Base-by-base conservation (phyloP, 92 coral and sea anemone genomes). In the Plumapathes pennacea region DNA sequence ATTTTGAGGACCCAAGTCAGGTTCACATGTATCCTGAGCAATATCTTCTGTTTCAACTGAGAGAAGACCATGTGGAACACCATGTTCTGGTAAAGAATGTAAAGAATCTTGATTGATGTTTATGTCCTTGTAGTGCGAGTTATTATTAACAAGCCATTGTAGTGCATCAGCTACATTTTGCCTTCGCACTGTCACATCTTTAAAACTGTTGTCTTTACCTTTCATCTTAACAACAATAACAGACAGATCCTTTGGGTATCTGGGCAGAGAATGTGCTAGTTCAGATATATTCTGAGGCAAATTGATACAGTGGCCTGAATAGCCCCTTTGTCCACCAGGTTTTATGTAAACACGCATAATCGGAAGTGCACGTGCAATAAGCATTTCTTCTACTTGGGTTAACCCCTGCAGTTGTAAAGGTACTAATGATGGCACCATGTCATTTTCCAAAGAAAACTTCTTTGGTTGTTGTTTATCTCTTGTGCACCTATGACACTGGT, bases 311-410 rank as follows among this genome's bases (percentile, higher is more conserved):
- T 81, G 78, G 17, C 76, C 87, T 46, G 87, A 80, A 47, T 80
- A 80, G 32, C 85, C 86, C 17, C 80, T 55, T 32, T 80, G 83
- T 20, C 83, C 83, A 46, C 88, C 88, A 24, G 83, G 78, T 17
- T 65, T 81, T 39, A 75, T 67, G 25, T 81, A 81, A 23, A 81
- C 88, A 37, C 33, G 40, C 81, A 74, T 64, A 2, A 74, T 64
- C 13, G 81, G 81, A 53, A 54, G 81, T 64, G 74, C 81, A 33
- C 54, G 49, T 36, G 81, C 81, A 74, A 74, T 74, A 3, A 64
- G 67, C 67, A 64, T 74, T 28, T 64, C 71, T 50, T 64, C 71
- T 10, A 64, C 34, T 64, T 64, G 60, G 19, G 57, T 60, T 9
- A 60, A 7, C 10, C 54, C 72, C 30, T 61, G 53, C 22, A 72